Evolutionary conservation across 2,797 vertebrate species (phyloP).

Genomic region (Vespertilio murinus): DNA sequence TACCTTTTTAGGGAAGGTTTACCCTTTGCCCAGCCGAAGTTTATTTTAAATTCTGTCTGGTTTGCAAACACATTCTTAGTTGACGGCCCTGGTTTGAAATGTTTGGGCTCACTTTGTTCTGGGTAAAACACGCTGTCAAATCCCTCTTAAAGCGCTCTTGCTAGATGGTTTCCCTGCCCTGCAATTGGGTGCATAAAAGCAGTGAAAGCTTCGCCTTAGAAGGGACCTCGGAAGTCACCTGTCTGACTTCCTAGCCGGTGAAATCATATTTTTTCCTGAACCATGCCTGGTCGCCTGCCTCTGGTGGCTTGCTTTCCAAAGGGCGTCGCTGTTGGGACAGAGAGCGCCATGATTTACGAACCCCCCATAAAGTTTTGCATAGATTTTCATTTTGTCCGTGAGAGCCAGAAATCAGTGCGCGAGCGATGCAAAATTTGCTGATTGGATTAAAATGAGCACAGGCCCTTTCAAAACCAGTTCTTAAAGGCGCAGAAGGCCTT

Average conservation of each 20-base stretch:
- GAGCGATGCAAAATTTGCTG: background rate
- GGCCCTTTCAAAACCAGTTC: background rate
- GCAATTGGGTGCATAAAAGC: background rate
- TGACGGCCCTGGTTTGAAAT: conserved; percentile 54
- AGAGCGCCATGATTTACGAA: background rate
- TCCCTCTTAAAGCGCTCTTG: background rate
- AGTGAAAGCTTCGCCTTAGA: background rate
- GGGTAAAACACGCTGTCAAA: conserved; percentile 33
- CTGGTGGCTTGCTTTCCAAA: background rate
- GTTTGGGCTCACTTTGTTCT: conserved; percentile 28
- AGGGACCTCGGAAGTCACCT: background rate
- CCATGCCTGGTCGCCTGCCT: background rate
- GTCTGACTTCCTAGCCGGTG: background rate
- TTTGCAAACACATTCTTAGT: conserved; percentile 62
- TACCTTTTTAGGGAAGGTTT: conserved; percentile 73
- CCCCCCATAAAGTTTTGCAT: background rate
- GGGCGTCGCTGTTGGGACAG: background rate
- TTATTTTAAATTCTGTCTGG: conserved; percentile 61
- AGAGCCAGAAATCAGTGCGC: background rate
- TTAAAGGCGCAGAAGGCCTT: background rate
- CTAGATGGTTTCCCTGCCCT: background rate
- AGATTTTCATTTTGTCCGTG: conserved; percentile 36
- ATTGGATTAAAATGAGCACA: conserved; percentile 13
- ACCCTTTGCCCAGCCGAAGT: conserved; percentile 45
- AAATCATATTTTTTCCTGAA: background rate